These are phyloP conservation scores for Drosophila athabasca DNA, from an alignment of 1,140 invertebrate genomes.

Conservation along the genomic window DNA sequence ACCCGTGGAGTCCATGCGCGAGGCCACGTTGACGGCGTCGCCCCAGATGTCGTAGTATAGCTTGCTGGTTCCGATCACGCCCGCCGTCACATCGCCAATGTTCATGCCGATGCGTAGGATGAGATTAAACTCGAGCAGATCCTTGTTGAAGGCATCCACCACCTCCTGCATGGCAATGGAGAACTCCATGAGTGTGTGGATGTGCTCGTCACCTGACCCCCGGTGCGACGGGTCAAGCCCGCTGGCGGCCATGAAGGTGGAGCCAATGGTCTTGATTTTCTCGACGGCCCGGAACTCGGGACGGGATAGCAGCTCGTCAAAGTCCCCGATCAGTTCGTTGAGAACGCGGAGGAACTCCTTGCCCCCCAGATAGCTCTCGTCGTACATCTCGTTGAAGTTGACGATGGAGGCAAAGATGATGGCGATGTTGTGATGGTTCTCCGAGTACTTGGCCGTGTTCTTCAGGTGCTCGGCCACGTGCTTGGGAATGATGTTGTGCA, in stretches of 20 bases:
- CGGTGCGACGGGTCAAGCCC: conserved; percentile 92
- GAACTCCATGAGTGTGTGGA: conserved; percentile 95
- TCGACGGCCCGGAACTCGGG: conserved; percentile 94
- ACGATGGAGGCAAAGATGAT: conserved; percentile 98
- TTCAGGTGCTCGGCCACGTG: conserved; percentile 97
- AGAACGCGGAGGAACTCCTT: conserved; percentile 96
- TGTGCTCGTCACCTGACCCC: conserved; percentile 89
- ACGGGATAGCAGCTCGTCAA: conserved; percentile 94
- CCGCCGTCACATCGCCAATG: conserved; percentile 96
- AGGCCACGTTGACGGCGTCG: conserved; percentile 98
- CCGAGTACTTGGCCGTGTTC: conserved; percentile 96
- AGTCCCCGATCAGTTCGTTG: conserved; percentile 97
- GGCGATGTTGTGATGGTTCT: conserved; percentile 96
- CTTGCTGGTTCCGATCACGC: conserved; percentile 98
- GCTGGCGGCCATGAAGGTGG: conserved; percentile 98
- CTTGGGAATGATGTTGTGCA: conserved; percentile 97
- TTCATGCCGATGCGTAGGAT: conserved; percentile 94
- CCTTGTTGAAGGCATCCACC: conserved; percentile 94
- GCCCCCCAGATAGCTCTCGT: conserved; percentile 96
- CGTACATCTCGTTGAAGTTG: conserved; percentile 98
- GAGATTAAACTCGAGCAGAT: conserved; percentile 94
- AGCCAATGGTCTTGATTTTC: conserved; percentile 99
- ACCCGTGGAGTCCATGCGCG: conserved; percentile 97
- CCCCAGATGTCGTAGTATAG: conserved; percentile 99
- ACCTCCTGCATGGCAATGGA: conserved; percentile 94